phyloP scores from a whole-genome alignment of 1,140 invertebrate genomes.

The Calephelis nemesis region DNA sequence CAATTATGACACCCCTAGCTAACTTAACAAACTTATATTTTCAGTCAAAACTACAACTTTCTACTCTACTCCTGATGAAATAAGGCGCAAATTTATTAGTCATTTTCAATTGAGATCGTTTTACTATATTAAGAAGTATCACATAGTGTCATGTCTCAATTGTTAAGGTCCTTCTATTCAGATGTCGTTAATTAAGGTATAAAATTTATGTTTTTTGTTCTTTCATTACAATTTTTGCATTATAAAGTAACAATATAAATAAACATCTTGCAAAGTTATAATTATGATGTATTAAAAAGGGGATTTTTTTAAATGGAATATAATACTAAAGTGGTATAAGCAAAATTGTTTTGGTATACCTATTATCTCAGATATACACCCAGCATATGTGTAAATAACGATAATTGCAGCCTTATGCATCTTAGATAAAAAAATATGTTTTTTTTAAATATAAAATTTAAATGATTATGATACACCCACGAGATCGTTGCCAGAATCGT shows the following conservation, averaged over 20 bases:
- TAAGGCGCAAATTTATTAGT: conserved; percentile 8
- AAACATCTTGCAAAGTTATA: too few species aligned
- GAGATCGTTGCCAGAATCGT: too few species aligned
- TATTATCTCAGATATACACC: too few species aligned
- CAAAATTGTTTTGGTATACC: too few species aligned
- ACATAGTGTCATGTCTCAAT: conserved; percentile 42
- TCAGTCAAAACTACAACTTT: conserved; percentile 16
- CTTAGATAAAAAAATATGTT: too few species aligned
- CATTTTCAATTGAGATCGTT: not conserved
- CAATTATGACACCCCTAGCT: conserved; percentile 73
- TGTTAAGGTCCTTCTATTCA: conserved; percentile 35
- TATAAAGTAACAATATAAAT: not conserved
- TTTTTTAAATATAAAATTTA: too few species aligned
- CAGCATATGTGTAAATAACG: too few species aligned
- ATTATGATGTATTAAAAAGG: too few species aligned
- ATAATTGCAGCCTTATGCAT: too few species aligned
- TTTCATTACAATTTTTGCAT: not conserved
- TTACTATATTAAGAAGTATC: conserved; percentile 40
- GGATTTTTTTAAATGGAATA: too few species aligned
- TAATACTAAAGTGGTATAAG: too few species aligned
- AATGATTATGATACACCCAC: too few species aligned
- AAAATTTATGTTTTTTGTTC: not conserved
- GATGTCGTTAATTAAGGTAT: conserved; percentile 32
- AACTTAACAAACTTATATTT: conserved; percentile 43
- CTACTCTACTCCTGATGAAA: conserved; percentile 20